Evolutionary conservation across 2,888 invertebrate genomes (phyloP).

Genomic region (Chrysopilus asiliformis): DNA sequence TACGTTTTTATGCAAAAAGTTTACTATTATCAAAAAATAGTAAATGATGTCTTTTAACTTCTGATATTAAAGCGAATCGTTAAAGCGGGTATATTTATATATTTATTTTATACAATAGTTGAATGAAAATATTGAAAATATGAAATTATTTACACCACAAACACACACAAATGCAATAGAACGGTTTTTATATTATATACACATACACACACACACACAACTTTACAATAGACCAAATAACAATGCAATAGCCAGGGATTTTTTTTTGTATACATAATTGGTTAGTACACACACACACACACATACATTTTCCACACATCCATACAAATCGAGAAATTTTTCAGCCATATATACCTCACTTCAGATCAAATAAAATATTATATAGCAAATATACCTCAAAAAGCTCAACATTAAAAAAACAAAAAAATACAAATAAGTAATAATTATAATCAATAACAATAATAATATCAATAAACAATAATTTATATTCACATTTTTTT

Average conservation of each 20-base stretch:
- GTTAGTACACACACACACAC: not conserved
- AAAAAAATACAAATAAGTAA: not conserved
- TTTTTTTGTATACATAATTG: slow-evolving; percentile 14
- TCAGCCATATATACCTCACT: not conserved
- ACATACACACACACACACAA: slow-evolving; percentile 23
- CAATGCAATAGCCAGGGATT: slow-evolving; percentile 32
- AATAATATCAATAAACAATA: not conserved
- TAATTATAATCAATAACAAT: not conserved
- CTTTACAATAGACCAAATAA: slow-evolving; percentile 35
- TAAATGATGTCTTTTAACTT: no score
- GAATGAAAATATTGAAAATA: no score
- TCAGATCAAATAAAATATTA: not conserved
- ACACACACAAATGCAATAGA: slow-evolving; percentile 13
- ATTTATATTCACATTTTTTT: no score
- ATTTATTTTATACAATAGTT: slow-evolving; percentile 15
- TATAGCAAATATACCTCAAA: not conserved
- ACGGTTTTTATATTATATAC: slow-evolving; percentile 24
- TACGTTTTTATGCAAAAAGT: no score
- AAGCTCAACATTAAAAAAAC: no score
- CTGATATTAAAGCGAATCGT: slow-evolving; percentile 10
- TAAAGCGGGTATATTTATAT: slow-evolving; percentile 18
- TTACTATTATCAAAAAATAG: not conserved
- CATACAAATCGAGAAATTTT: no score
- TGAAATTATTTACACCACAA: slow-evolving; percentile 14
- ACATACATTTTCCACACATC: no score